Evolutionary conservation across 2,113 vertebrate species (phyloP), one percentile per base, ranked within the genome.

Genomic region (Corythornis madagascariensis): DNA sequence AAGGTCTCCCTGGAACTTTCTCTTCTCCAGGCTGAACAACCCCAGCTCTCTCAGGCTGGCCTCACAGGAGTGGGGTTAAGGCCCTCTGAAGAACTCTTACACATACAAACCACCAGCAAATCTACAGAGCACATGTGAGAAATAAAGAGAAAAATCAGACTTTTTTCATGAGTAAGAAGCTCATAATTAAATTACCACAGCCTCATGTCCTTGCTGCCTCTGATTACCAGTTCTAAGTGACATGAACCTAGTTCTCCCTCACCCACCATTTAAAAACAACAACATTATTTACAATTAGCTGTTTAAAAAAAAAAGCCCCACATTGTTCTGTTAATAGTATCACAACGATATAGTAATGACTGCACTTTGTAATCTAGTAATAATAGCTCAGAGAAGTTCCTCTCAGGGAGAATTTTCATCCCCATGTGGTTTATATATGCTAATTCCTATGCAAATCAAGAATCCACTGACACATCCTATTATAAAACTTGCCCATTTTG

Each of bases 361-460:
- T 88, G 16, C 28, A 48, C 75, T 89, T 75, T 48, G 60, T 52
- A 90, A 86, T 74, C 38, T 53, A 75, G 57, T 60, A 88, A 87
- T 70, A 94, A 83, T 16, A 95, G 85, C n/a, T 89, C 77, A 45
- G 61, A 80, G 70, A 90, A 94, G 43, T 86, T 81, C 78, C 67
- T 83, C 78, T n/a, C 4, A 1, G 53, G n/a, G 70, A 95, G 86
- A 75, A 87, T 75, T 65, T 90, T 82, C 70, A 95, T 69, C 29
- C 77, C 14, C 45, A 17, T 61, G 84, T 91, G 70, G 61, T 72
- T 94, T 83, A 77, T 53, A 60, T 38, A 90, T 88, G 88, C 29
- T 91, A 90, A 88, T 93, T 93, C 14, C 53, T 78, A 81, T 69
- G 65, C 76, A 95, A 94, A 95, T 95, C 29, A 90, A 93, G 66